Conservation (phyloP, 2,888 invertebrate genomes). For the Drosophila infuscata region DNA sequence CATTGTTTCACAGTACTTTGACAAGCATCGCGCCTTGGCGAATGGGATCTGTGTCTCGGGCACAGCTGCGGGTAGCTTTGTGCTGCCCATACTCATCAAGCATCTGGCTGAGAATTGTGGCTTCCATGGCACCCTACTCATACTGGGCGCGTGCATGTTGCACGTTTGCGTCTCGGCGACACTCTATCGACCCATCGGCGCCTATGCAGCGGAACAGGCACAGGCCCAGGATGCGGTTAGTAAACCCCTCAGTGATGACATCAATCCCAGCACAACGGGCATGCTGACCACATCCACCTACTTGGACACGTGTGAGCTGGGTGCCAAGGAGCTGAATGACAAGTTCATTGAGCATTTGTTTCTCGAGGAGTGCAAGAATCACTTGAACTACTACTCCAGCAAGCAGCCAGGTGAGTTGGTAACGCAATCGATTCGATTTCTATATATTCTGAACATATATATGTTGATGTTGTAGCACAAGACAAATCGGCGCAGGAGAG, state of each 20-base stretch:
- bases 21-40: conserved; percentile 91
- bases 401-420: conserved; percentile 64
- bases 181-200: conserved; percentile 87
- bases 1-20: conserved; percentile 92
- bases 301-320: conserved; percentile 83
- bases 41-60: conserved; percentile 93
- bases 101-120: conserved; percentile 89
- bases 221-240: conserved; percentile 55
- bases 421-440: too few species aligned
- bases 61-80: conserved; percentile 92
- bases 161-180: conserved; percentile 91
- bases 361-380: conserved; percentile 85
- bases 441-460: neutral
- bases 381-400: conserved; percentile 83
- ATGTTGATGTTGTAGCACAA: conserved; percentile 36
- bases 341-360: conserved; percentile 85
- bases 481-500: conserved; percentile 83
- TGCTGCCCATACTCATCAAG: conserved; percentile 91
- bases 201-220: conserved; percentile 56
- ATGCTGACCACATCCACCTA: conserved; percentile 84
- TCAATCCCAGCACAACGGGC: conserved; percentile 83
- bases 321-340: conserved; percentile 77
- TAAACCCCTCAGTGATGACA: conserved; percentile 77
- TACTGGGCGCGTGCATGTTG: conserved; percentile 90
- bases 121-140: conserved; percentile 89